phyloP scores from a whole-genome alignment of 2,888 invertebrate species.

The Trypoxylon attenuatum region DNA sequence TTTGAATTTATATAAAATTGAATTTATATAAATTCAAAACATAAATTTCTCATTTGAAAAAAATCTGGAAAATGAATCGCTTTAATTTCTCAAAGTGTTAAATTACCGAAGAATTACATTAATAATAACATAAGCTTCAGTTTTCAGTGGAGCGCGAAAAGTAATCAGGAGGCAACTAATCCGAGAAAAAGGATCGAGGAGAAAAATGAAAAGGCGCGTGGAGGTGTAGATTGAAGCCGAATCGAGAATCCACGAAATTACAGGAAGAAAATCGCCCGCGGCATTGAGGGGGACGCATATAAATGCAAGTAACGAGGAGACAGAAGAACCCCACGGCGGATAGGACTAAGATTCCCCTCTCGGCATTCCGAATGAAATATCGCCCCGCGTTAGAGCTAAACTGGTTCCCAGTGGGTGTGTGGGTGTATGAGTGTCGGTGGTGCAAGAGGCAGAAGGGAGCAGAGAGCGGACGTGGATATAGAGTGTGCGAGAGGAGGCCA shows the following conservation, averaged over 20 bases:
- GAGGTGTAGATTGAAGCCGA: not conserved
- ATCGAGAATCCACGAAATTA: too few relatives aligned
- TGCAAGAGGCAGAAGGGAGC: conserved; percentile 8
- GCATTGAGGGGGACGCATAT: conserved; percentile 31
- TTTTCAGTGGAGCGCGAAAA: too few relatives aligned
- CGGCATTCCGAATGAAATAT: conserved; percentile 57
- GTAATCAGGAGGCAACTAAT: too few relatives aligned
- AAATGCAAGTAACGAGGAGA: conserved; percentile 43
- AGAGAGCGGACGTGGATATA: conserved; percentile 27
- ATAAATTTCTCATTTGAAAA: too few relatives aligned
- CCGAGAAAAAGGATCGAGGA: too few relatives aligned
- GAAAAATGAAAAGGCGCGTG: too few relatives aligned
- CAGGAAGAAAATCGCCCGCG: conserved; percentile 18
- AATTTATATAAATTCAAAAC: too few relatives aligned
- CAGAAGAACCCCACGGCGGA: conserved; percentile 16
- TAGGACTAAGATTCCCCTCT: conserved; percentile 29
- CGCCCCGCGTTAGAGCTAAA: conserved; percentile 48
- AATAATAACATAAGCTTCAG: too few relatives aligned
- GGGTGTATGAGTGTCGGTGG: conserved; percentile 19
- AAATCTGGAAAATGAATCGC: too few relatives aligned
- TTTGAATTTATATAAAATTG: too few relatives aligned
- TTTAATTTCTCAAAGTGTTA: too few relatives aligned
- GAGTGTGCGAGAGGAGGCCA: conserved; percentile 20
- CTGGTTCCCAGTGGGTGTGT: conserved; percentile 45
- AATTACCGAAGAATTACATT: too few relatives aligned